Evolutionary conservation across 1,140 invertebrate species (phyloP).

Genomic region (Drosophila mayri): DNA sequence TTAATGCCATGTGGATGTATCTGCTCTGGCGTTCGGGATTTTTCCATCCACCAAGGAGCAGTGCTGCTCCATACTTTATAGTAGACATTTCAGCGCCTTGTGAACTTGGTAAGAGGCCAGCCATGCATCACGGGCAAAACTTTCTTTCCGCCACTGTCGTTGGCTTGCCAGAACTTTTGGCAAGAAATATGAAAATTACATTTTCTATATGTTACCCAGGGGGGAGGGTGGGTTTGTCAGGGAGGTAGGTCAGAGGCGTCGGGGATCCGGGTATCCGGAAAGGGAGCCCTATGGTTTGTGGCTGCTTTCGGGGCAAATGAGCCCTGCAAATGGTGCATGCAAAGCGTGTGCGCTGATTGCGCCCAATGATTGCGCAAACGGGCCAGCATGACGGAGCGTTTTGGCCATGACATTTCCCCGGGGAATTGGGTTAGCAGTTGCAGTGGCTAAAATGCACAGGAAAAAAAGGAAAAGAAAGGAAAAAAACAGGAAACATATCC

Average conservation of each 20-base stretch:
- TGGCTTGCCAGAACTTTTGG: slow-evolving; percentile 65
- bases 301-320: slow-evolving; percentile 52
- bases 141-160: slow-evolving; percentile 59
- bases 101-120: slow-evolving; percentile 71
- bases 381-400: slow-evolving; percentile 57
- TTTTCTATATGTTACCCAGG: slow-evolving; percentile 51
- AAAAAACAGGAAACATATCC: slow-evolving; percentile 1
- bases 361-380: slow-evolving; percentile 68
- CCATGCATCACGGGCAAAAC: slow-evolving; percentile 73
- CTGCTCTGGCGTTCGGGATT: slow-evolving; percentile 21
- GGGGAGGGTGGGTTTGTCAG: not conserved
- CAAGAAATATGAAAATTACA: slow-evolving; percentile 67
- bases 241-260: not conserved
- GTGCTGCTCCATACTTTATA: slow-evolving; percentile 13
- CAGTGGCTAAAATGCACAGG: slow-evolving; percentile 16
- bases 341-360: slow-evolving; percentile 62
- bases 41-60: slow-evolving; percentile 1
- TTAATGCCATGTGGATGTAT: slow-evolving; percentile 77
- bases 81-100: slow-evolving; percentile 69
- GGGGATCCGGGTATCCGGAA: not conserved
- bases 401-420: slow-evolving; percentile 64
- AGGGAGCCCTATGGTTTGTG: slow-evolving; percentile 35
- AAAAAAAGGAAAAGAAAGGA: not conserved
- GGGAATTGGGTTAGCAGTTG: slow-evolving; percentile 66
- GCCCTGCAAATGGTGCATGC: slow-evolving; percentile 62